These are phyloP conservation scores for Catostomus latipinnis DNA, from an alignment of 2,797 vertebrate species.

Conservation along the genomic window DNA sequence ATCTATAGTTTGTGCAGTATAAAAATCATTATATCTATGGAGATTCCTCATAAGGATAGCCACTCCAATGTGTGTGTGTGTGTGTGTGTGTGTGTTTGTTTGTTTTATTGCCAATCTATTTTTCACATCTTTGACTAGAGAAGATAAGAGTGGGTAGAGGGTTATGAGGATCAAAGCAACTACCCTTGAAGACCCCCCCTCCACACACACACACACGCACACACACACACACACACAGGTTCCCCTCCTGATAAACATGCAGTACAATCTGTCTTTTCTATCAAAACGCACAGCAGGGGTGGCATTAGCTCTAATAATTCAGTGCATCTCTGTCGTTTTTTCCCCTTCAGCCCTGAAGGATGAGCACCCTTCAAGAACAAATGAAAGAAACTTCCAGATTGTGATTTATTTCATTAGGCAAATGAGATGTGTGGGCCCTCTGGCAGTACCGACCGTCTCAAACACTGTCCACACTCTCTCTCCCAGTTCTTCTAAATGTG, in stretches of 20 bases:
- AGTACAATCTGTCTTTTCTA: conserved; percentile 70
- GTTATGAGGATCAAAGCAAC: conserved; percentile 64
- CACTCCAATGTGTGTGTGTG: neutral
- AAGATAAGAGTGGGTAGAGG: conserved; percentile 55
- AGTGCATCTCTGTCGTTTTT: conserved; percentile 61
- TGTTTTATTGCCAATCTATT: conserved; percentile 46
- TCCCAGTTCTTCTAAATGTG: neutral
- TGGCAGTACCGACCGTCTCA: conserved; percentile 68
- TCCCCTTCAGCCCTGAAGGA: conserved; percentile 65
- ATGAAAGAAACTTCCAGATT: conserved; percentile 72
- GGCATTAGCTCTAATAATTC: conserved; percentile 70
- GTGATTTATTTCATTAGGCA: conserved; percentile 82
- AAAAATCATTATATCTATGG: neutral
- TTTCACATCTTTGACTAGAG: conserved; percentile 54
- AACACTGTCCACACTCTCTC: conserved; percentile 64
- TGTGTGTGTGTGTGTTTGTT: conserved; percentile 12
- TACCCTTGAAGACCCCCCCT: conserved; percentile 50
- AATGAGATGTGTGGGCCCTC: conserved; percentile 76
- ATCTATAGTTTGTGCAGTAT: no score
- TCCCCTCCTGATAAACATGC: conserved; percentile 45
- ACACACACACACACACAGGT: conserved; percentile 23
- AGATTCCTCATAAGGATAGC: neutral
- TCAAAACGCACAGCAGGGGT: conserved; percentile 71
- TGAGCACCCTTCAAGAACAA: conserved; percentile 60
- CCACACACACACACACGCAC: conserved; percentile 23